Base-by-base conservation (phyloP, 2,888 invertebrate genomes). In the Eristalis tenax region DNA sequence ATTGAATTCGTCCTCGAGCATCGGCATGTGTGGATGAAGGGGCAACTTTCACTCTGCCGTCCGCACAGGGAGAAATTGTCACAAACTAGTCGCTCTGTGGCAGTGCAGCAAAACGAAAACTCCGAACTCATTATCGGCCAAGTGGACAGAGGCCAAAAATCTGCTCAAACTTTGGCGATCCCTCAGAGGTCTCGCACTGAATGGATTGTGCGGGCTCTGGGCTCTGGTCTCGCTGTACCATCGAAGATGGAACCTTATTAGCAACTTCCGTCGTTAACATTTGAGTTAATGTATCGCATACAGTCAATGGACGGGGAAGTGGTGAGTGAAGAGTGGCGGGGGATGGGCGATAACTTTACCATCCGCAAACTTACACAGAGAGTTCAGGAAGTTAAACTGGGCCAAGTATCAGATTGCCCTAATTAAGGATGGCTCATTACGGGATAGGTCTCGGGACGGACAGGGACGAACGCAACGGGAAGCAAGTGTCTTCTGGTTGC, bases 341-440 rank as follows among this genome's bases (percentile, higher is more conserved):
- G 32, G 4, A 18, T 23, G 38, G 35, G n/a, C 32, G 26, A 38
- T 28, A 70, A 40, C 57, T 59, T n/a, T 18, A 1, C 50, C n/a
- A 5, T 18, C 50, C n/a, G 50, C 50, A 35, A 73, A 71, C 80
- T 80, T 64, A 23, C 40, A 50, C 40, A 57, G 43, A 78, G 78
- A 82, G 77, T 86, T 82, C 56, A 26, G 26, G 70, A 86, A 86
- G 83, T 86, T 86, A 83, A 86, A 83, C 83, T 86, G 83, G 86
- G 83, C 83, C 83, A 83, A 79, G 86, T 68, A 83, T 83, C 86
- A 86, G 83, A 86, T 85, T 86, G 83, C 78, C 70, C 83, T 83
- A 86, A 86, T 86, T 86, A 86, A 79, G 86, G 83, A 78, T 61
- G 70, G 78, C 86, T 83, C 86, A 86, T 86, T 86, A 86, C 66